Evolutionary conservation across 2,888 invertebrate genomes (phyloP), one percentile per base, ranked within the genome.

Genomic region (Acronicta psi): DNA sequence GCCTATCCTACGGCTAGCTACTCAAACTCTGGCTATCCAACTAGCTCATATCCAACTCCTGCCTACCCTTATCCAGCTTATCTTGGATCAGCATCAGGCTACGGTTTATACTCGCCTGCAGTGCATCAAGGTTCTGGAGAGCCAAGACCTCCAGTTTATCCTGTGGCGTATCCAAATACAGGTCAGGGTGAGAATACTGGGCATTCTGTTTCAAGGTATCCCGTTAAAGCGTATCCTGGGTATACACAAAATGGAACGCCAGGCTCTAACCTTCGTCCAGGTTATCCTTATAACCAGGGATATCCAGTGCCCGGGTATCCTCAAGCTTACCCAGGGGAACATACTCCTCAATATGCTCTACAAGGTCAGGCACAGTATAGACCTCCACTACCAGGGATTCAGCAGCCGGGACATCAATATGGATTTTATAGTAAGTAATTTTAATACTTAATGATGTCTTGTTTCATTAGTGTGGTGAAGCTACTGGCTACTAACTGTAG

Each of bases 351-450:
- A 18, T 51, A 66, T 57, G 42, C 59, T 44, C 13, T 25, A 37
- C 63, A 61, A 20, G 23, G 23, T 36, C 54, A 44, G 31, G 37
- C 29, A 3, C 54, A 20, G 7, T 49, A 60, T 2, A 45, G 40
- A 36, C 55, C 53, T 18, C 25, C 40, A 0, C 72, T 73, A 54
- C 69, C 64, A 17, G 71, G 67, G 14, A 69, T 59, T 29, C 40
- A 36, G 11, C 68, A 65, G 17, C 46, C 20, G 13, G 63, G 56
- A 13, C 53, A 62, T 25, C 58, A 23, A 40, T 40, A 13, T 62
- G 71, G 42, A 42, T n/a, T 41, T 17, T 42, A 40, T 9, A 53
- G 67, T 68, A 41, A 51, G 67, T 68, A 20, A 10, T 16, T 11
- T 18, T 13, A 10, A 31, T 31, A 31, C 8, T 3, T 25, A 8